Evolutionary conservation across 2,888 invertebrate species (phyloP).

Genomic region (Cheilosia variabilis): DNA sequence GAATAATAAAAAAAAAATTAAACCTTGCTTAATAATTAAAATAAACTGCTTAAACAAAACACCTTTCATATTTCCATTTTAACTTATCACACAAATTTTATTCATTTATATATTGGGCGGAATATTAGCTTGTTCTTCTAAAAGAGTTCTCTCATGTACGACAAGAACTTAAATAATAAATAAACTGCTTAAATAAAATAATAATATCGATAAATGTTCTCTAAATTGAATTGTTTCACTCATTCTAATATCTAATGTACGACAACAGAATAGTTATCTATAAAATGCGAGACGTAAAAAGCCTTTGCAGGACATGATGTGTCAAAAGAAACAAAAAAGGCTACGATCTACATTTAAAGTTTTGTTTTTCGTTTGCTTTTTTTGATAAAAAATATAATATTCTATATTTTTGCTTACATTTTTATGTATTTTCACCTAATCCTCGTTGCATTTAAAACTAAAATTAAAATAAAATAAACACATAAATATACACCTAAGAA

Average conservation of each 20-base stretch:
- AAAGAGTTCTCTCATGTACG: constrained; percentile 24
- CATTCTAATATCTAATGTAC: constrained; percentile 37
- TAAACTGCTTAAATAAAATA: background rate
- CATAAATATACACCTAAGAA: constrained; percentile 44
- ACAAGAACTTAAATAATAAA: constrained; percentile 14
- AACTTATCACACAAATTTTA: constrained; percentile 66
- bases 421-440: constrained; percentile 47
- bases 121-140: constrained; percentile 77
- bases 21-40: background rate
- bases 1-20: background rate
- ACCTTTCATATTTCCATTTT: constrained; percentile 27
- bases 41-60: background rate
- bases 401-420: constrained; percentile 34
- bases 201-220: constrained; percentile 16
- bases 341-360: constrained; percentile 5
- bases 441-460: constrained; percentile 60
- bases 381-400: constrained; percentile 66
- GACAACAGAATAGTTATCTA: background rate
- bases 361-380: constrained; percentile 23
- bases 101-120: constrained; percentile 77
- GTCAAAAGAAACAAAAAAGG: constrained; percentile 40
- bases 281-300: constrained; percentile 42
- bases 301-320: constrained; percentile 27
- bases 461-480: constrained; percentile 27
- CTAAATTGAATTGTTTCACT: constrained; percentile 43